Conservation (phyloP, 2,797 vertebrate species). For the Mormyrus hasselquistii region DNA sequence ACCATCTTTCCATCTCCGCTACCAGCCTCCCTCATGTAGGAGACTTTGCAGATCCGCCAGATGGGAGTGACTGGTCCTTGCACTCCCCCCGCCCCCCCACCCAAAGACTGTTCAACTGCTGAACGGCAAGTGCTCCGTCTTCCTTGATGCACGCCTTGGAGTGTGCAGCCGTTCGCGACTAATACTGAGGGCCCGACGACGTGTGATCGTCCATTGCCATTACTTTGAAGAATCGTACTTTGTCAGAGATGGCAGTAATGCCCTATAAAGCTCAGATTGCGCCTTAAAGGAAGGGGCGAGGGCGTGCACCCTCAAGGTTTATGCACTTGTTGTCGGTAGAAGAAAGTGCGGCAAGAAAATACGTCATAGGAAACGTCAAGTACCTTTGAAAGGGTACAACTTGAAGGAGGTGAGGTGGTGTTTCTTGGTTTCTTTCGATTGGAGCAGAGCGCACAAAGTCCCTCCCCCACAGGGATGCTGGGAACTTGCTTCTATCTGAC, state of each 20-base stretch:
- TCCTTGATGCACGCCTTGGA: background rate
- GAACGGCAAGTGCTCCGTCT: background rate
- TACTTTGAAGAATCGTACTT: conserved; percentile 3
- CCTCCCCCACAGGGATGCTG: background rate
- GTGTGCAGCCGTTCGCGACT: background rate
- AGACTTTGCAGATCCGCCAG: background rate
- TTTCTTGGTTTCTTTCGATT: background rate
- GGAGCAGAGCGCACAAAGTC: background rate
- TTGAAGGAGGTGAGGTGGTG: background rate
- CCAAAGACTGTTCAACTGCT: background rate
- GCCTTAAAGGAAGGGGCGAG: background rate
- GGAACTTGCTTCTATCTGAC: background rate
- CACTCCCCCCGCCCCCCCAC: conserved; percentile 4
- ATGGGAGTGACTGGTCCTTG: conserved; percentile 19
- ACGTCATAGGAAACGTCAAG: background rate
- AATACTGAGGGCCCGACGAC: background rate
- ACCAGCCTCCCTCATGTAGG: background rate
- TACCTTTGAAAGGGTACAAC: background rate
- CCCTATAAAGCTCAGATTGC: background rate
- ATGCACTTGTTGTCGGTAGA: background rate
- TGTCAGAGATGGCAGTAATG: background rate
- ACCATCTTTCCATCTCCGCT: background rate
- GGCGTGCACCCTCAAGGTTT: background rate
- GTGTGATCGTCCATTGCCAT: conserved; percentile 7
- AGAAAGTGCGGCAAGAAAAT: background rate